These are phyloP conservation scores for Tipula helvola DNA, from an alignment of 2,888 invertebrate genomes.

Conservation along the genomic window DNA sequence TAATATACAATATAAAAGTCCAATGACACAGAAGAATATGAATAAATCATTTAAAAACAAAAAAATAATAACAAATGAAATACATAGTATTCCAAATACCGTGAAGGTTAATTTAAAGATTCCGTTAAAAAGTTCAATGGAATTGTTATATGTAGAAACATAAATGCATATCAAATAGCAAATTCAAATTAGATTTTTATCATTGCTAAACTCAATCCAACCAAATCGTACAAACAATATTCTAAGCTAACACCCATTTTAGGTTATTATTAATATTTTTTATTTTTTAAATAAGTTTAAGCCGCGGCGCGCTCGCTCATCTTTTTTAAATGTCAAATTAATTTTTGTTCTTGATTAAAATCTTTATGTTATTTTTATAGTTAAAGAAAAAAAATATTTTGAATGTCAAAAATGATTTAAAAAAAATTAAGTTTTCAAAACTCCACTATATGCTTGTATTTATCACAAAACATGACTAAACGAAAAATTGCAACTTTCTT, in stretches of 20 bases:
- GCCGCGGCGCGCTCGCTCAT: background rate
- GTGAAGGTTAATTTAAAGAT: background rate
- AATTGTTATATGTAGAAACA: background rate
- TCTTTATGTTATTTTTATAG: background rate
- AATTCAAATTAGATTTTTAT: background rate
- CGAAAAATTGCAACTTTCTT: background rate
- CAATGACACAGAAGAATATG: background rate
- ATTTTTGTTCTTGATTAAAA: background rate
- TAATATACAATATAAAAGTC: background rate
- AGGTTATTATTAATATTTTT: background rate
- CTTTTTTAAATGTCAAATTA: background rate
- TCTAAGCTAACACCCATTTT: background rate
- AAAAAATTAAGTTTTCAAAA: background rate
- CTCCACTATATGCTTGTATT: background rate
- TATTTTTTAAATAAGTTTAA: background rate
- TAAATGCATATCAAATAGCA: background rate
- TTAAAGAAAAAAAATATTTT: background rate
- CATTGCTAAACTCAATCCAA: background rate
- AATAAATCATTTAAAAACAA: background rate
- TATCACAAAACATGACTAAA: background rate
- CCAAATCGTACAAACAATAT: background rate
- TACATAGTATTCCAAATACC: background rate
- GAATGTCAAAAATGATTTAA: background rate
- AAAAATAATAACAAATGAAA: background rate
- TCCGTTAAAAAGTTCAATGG: background rate